phyloP scores from a whole-genome alignment of 2,113 vertebrate species.

The Microcebus jonahi region DNA sequence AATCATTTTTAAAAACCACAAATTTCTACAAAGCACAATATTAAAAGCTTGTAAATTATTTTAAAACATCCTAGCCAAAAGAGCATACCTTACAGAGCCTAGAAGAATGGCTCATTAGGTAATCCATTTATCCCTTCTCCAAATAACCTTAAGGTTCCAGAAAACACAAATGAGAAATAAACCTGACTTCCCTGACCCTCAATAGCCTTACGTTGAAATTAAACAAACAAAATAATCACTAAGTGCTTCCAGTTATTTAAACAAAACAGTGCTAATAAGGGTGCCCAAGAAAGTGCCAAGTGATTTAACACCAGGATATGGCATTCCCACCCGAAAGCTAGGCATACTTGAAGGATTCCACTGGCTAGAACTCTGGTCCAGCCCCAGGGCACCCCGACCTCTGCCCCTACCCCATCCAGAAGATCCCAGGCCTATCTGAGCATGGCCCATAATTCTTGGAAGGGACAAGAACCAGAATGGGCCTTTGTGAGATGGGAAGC shows the following conservation, averaged over 20 bases:
- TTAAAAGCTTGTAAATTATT: slow-evolving; percentile 73
- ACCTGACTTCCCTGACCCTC: slow-evolving; percentile 44
- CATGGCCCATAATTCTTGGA: neutral
- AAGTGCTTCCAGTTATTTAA: slow-evolving; percentile 86
- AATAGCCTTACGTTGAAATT: slow-evolving; percentile 60
- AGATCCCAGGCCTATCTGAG: slow-evolving; percentile 22
- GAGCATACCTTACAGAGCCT: slow-evolving; percentile 57
- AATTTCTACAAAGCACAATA: slow-evolving; percentile 69
- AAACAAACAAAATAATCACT: slow-evolving; percentile 45
- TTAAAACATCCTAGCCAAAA: slow-evolving; percentile 72
- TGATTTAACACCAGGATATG: neutral
- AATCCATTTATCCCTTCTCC: slow-evolving; percentile 35
- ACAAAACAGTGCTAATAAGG: slow-evolving; percentile 70
- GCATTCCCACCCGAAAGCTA: slow-evolving; percentile 22
- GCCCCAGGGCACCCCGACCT: neutral
- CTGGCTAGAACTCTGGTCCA: neutral
- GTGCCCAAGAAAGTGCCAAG: slow-evolving; percentile 64
- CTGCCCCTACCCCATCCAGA: neutral
- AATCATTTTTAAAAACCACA: slow-evolving; percentile 69
- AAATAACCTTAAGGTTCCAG: slow-evolving; percentile 58
- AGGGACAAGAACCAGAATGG: neutral
- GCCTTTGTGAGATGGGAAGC: slow-evolving; percentile 26
- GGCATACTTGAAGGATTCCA: neutral
- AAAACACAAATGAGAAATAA: slow-evolving; percentile 62
- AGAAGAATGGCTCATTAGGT: slow-evolving; percentile 61